Percentiles rank a stretch among this genome's conserved stretches.
Conservation (phyloP, 2,113 vertebrate genomes). For the Ptilorrhoa leucosticta region DNA sequence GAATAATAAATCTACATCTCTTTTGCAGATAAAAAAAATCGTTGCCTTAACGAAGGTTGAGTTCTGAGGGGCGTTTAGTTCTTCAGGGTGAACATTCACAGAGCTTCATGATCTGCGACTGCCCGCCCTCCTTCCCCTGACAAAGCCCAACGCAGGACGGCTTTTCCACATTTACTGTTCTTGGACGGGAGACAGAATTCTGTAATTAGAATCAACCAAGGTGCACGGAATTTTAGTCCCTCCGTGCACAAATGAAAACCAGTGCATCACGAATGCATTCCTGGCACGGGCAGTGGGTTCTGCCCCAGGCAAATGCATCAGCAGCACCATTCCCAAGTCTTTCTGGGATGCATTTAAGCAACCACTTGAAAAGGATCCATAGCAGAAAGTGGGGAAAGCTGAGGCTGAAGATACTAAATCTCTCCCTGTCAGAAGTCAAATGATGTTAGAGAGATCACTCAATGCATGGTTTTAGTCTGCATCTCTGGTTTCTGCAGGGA, state of each 20-base stretch:
- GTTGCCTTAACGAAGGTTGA: background rate
- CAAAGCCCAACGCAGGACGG: background rate
- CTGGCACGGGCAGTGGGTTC: background rate
- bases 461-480: background rate
- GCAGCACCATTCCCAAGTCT: background rate
- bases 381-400: background rate
- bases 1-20: background rate
- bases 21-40: background rate
- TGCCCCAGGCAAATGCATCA: background rate
- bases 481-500: background rate
- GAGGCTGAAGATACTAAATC: background rate
- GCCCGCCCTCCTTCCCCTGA: background rate
- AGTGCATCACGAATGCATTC: background rate
- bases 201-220: background rate
- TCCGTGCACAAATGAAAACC: background rate
- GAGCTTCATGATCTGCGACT: background rate
- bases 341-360: background rate
- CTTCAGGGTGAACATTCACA: background rate
- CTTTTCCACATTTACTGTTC: background rate
- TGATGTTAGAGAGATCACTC: background rate
- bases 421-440: background rate
- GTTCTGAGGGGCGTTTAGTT: background rate
- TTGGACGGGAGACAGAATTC: background rate
- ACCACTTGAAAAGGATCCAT: background rate
- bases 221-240: background rate